These are phyloP conservation scores for Neelides folsomi DNA, from an alignment of 2,888 invertebrate genomes.

Conservation along the genomic window DNA sequence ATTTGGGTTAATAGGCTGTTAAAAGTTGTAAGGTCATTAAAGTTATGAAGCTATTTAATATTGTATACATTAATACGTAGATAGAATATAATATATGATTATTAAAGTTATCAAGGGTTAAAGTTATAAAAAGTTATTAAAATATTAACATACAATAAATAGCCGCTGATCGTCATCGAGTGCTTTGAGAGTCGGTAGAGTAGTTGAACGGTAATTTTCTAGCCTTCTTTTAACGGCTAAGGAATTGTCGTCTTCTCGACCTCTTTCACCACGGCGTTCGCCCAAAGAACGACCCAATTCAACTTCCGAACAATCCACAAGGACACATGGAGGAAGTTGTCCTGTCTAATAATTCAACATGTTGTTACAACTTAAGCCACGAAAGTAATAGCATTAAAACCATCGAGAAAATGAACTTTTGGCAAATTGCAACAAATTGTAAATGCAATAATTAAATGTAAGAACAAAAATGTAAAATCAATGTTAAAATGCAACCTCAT, in stretches of 20 bases:
- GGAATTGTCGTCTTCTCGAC: constrained; percentile 60
- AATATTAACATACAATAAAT: constrained; percentile 56
- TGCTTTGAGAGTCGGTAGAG: constrained; percentile 74
- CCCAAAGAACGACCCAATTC: constrained; percentile 54
- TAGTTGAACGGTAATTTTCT: constrained; percentile 72
- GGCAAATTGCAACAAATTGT: no score
- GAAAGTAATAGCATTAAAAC: no score
- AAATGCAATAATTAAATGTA: no score
- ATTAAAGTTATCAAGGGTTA: neutral
- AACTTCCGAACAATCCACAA: constrained; percentile 81
- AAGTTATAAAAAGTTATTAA: neutral
- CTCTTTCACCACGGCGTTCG: constrained; percentile 23
- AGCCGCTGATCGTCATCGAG: constrained; percentile 69
- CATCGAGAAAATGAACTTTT: no score
- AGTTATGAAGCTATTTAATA: no score
- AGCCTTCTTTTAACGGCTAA: constrained; percentile 69
- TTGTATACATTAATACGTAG: no score
- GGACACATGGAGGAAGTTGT: constrained; percentile 61
- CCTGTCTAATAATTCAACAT: no score
- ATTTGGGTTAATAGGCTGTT: no score
- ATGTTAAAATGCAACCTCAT: constrained; percentile 50
- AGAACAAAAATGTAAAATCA: no score
- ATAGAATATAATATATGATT: neutral
- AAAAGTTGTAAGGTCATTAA: no score
- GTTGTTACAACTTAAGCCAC: no score